Percentiles rank a stretch among this genome's conserved stretches.
Conservation (phyloP, 2,113 vertebrate species). For the Eulemur rufifrons region DNA sequence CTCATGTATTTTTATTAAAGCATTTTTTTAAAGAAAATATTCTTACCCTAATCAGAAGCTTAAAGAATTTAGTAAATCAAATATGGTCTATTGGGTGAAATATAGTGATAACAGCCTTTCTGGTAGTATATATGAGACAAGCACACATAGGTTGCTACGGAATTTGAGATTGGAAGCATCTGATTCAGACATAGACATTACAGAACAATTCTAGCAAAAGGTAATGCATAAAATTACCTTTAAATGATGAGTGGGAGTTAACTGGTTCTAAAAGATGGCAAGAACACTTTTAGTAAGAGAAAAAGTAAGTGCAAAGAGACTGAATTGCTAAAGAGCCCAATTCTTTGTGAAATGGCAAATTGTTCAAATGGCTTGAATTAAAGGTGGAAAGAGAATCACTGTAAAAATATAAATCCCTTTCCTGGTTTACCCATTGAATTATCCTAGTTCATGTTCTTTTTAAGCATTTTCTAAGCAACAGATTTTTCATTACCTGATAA, state of each 20-base stretch:
- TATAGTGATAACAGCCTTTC: background rate
- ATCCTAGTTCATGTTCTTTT: background rate
- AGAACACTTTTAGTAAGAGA: constrained; percentile 7
- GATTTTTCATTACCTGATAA: background rate
- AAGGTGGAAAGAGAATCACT: background rate
- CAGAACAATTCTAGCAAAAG: constrained; percentile 50
- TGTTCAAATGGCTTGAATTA: constrained; percentile 32
- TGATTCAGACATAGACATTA: constrained; percentile 35
- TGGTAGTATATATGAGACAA: background rate
- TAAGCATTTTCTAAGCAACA: background rate
- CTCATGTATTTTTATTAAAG: background rate
- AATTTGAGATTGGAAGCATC: constrained; percentile 27
- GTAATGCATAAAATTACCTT: constrained; percentile 60
- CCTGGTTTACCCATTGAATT: background rate
- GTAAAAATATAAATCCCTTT: background rate
- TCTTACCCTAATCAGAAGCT: background rate
- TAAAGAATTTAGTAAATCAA: background rate
- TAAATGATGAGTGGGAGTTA: constrained; percentile 68
- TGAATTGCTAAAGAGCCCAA: background rate
- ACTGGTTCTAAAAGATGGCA: background rate
- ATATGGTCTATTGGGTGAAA: background rate
- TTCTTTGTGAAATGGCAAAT: constrained; percentile 9
- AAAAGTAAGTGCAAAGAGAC: constrained; percentile 34
- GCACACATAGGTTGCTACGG: constrained; percentile 28
- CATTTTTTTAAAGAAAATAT: background rate